Conservation (phyloP, 2,113 vertebrate species). For the Casuarius casuarius region DNA sequence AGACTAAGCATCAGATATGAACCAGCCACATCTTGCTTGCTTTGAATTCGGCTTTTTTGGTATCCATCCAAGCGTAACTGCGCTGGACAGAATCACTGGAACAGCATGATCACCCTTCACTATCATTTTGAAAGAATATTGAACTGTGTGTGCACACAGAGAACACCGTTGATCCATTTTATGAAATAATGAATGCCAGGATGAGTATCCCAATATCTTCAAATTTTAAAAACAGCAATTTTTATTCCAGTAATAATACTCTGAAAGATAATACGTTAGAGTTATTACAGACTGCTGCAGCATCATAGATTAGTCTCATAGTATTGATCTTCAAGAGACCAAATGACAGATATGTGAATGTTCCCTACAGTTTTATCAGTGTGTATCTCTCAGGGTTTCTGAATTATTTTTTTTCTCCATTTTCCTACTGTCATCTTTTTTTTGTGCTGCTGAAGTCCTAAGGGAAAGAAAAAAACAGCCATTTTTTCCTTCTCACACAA, state of each 20-base stretch:
- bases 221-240: constrained; percentile 52
- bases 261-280: constrained; percentile 21
- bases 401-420: background rate
- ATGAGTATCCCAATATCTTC: constrained; percentile 14
- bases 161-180: constrained; percentile 36
- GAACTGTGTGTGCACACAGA: constrained; percentile 27
- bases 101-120: background rate
- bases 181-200: constrained; percentile 58
- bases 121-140: background rate
- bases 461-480: background rate
- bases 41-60: background rate
- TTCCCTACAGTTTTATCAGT: constrained; percentile 43
- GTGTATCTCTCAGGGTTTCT: background rate
- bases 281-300: constrained; percentile 30
- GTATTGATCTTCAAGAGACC: constrained; percentile 51
- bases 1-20: background rate
- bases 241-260: constrained; percentile 60
- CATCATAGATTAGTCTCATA: constrained; percentile 26
- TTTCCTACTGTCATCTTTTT: background rate
- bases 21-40: background rate
- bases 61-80: background rate
- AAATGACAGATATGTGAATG: background rate
- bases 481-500: background rate
- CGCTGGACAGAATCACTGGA: background rate
- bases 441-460: background rate